Evolutionary conservation across 2,797 vertebrate species (phyloP), one percentile per base, ranked within the genome.

Genomic region (Ptychadena robeensis): DNA sequence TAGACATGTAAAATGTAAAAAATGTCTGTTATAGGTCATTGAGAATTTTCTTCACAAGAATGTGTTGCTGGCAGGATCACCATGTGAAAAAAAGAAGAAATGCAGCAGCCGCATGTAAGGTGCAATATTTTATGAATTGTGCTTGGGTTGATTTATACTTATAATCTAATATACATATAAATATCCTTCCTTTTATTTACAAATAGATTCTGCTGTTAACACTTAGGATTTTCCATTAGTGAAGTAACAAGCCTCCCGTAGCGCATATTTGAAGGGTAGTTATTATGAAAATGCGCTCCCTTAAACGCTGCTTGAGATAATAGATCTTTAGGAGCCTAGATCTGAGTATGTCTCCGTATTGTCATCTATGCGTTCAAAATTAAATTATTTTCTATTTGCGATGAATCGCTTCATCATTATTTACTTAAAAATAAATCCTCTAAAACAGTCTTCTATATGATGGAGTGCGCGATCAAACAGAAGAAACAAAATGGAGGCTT

Each of bases 251-350:
- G 59, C 25, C 11, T 61, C 27, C n/a, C 25, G 11, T 61, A 9
- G 10, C 25, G 10, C 59, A 28, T 27, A 61, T 28, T 61, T 61
- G 4, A 27, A 22, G 18, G 22, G 0, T 61, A 61, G 59, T 61
- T 12, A 27, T 59, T 59, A 61, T 61, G 59, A 61, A 61, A 61
- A 61, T 61, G 59, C 28, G 12, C 25, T 61, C 10, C 44, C 25
- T 61, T 27, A 61, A 61, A 61, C 28, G 59, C 59, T 61, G 12
- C 59, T 61, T 61, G 25, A 61, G 59, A 61, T 61, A 61, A 61
- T 61, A 28, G 59, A 61, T 61, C 10, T 25, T 61, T 61, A 61
- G 28, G 7, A 61, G 28, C 59, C 3, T 28, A 11, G 25, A 61
- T 61, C 59, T 2, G 18, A 53, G 18, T 53, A 53, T 9, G 10